A percentile compares a stretch with the other conserved stretches of the same genome.
Conservation (phyloP, 1,140 invertebrate genomes). For the Bilobella aurantiaca region DNA sequence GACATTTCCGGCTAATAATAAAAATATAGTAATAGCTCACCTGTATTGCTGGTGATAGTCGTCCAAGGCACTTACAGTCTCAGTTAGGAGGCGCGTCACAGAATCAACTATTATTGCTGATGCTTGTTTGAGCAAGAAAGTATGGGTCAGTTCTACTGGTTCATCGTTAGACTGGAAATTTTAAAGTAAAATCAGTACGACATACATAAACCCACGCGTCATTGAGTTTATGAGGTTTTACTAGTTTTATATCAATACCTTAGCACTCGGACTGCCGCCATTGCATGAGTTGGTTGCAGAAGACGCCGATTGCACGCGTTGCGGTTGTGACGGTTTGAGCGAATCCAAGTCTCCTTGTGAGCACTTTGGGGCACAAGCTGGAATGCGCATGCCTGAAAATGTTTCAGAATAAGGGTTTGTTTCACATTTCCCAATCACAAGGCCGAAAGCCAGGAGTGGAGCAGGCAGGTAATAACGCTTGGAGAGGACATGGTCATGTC, state of each 20-base stretch:
- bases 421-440: background rate
- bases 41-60: constrained; percentile 29
- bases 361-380: background rate
- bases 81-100: constrained; percentile 24
- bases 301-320: background rate
- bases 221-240: too few species aligned
- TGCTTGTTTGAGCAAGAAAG: constrained; percentile 25
- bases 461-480: too few species aligned
- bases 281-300: background rate
- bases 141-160: constrained; percentile 21
- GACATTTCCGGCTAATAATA: background rate
- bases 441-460: background rate
- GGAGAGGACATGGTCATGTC: too few species aligned
- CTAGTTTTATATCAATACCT: background rate
- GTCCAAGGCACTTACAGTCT: constrained; percentile 23
- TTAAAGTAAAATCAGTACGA: background rate
- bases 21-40: too few species aligned
- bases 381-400: too few species aligned
- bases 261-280: background rate
- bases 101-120: constrained; percentile 20
- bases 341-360: background rate
- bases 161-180: background rate
- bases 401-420: too few species aligned
- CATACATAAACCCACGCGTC: too few species aligned
- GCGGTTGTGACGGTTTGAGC: background rate